Evolutionary conservation across 2,888 invertebrate genomes (phyloP).

Genomic region (Eledona agricola): DNA sequence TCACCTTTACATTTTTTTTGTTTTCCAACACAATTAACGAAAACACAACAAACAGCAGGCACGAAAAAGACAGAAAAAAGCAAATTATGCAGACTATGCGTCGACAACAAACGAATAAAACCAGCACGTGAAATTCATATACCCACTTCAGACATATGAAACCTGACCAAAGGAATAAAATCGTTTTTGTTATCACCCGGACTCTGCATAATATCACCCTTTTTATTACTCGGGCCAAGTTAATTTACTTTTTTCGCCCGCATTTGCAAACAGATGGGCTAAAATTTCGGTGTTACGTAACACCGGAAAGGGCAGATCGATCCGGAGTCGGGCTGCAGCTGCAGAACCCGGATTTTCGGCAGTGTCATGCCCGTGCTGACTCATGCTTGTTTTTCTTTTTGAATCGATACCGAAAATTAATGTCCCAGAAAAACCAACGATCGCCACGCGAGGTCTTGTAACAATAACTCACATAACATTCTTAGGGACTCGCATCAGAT

Average conservation of each 20-base stretch:
- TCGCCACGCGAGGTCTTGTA: too few species aligned
- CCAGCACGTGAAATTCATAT: background rate
- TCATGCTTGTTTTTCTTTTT: slow-evolving; percentile 10
- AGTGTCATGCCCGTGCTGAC: slow-evolving; percentile 16
- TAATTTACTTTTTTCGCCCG: too few species aligned
- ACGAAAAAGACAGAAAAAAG: slow-evolving; percentile 4
- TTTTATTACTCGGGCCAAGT: too few species aligned
- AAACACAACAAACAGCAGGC: slow-evolving; percentile 3
- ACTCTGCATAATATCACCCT: too few species aligned
- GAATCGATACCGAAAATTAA: slow-evolving; percentile 3
- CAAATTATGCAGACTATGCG: slow-evolving; percentile 15
- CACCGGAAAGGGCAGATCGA: slow-evolving; percentile 27
- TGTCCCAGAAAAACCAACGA: too few species aligned
- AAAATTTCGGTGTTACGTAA: slow-evolving; percentile 27
- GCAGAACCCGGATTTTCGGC: slow-evolving; percentile 28
- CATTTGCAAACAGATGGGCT: too few species aligned
- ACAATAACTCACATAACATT: too few species aligned
- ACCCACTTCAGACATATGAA: slow-evolving; percentile 1
- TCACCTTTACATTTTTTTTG: background rate
- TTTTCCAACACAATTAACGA: too few species aligned
- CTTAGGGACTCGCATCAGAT: too few species aligned
- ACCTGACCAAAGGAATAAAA: background rate
- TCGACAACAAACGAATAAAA: slow-evolving; percentile 4
- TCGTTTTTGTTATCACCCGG: slow-evolving; percentile 12
- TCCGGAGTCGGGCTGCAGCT: slow-evolving; percentile 25